Base-by-base conservation (phyloP, 2,113 vertebrate genomes). In the Scomber colias region DNA sequence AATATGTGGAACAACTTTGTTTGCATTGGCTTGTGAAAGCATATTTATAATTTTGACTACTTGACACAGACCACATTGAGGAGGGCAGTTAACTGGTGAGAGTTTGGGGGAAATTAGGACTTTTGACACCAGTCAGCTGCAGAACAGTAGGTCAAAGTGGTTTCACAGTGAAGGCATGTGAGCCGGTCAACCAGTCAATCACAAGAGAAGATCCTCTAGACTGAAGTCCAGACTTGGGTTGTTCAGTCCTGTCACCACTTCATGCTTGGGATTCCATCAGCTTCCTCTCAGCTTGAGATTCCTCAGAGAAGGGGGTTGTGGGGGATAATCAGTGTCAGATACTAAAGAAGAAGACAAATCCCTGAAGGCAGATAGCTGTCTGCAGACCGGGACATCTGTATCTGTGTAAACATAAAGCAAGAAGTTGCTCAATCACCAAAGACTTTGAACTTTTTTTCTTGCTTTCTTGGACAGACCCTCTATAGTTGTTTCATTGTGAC, bases 221-320 rank as follows among this genome's bases (percentile, higher is more conserved):
- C 85, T 77, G 64, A 73, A 60, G 64, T 89, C 89, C 84, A 89
- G 83, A 77, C 86, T 89, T 73, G 67, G 83, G 79, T 94, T 92
- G 90, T 90, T 91, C 86, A 91, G 89, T 85, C 86, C 87, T 92
- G 92, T 93, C 91, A 90, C 85, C 86, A 83, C 86, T 87, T 88
- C 92, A 94, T 94, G 88, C 92, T 85, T 93, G 79, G 75, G 86
- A 95, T 95, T 94, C 93, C 91, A 65, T 89, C 71, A 86, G 75
- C 90, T 95, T 95, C 92, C 93, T 93, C 83, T 87, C 71, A 79
- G 74, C 79, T 77, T 90, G 86, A 84, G 87, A 89, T 81, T 90
- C 80, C 81, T 84, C 46, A 48, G 65, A 30, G 69, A 19, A 46
- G 21, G 45, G 48, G 53, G 15, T 17, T 44, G n/a, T 44, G 67